Evolutionary conservation across 2,888 invertebrate genomes (phyloP), one percentile per base, ranked within the genome.

Genomic region (Proisotoma minuta): DNA sequence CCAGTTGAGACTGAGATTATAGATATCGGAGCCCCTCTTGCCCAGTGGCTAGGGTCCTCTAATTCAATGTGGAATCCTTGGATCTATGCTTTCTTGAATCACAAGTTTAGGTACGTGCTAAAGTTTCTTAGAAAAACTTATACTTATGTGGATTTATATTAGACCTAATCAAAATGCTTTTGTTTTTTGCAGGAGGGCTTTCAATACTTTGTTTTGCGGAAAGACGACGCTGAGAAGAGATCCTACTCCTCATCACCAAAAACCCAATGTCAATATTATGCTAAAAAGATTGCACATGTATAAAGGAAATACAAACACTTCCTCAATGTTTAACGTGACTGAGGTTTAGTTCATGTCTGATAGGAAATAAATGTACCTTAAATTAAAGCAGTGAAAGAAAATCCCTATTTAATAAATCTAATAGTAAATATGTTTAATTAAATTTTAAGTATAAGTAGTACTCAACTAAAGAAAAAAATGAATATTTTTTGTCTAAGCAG

Each of bases 11-110:
- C 74, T 49, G 69, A 70, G 1, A 52, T 77, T 18, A 75, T 78
- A 29, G 73, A 75, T 57, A 72, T 77, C 2, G 70, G 78, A 3
- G 75, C 79, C 1, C 82, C 83, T 1, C 73, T 83, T 22, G 80
- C 79, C 10, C 82, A 80, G 73, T 80, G 79, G 80, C 76, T 83
- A 26, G 82, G 82, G 0, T 78, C 81, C 0, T 79, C 81, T 60
- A 83, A 83, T 75, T 81, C 81, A 48, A 82, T 82, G 74, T 81
- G 83, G 73, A 83, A 83, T 74, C 83, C 83, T 1, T 78, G 83
- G 47, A 77, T 83, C n/a, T 71, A 71, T 26, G 64, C 64, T 15
- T 70, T 68, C 48, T 57, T 71, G 1, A 70, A 72, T 54, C 64
- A 56, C 2, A 66, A 67, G 40, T 72, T 72, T 52, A 51, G 68